Evolutionary conservation across 2,888 invertebrate species (phyloP).

Genomic region (Cantharis lateralis): DNA sequence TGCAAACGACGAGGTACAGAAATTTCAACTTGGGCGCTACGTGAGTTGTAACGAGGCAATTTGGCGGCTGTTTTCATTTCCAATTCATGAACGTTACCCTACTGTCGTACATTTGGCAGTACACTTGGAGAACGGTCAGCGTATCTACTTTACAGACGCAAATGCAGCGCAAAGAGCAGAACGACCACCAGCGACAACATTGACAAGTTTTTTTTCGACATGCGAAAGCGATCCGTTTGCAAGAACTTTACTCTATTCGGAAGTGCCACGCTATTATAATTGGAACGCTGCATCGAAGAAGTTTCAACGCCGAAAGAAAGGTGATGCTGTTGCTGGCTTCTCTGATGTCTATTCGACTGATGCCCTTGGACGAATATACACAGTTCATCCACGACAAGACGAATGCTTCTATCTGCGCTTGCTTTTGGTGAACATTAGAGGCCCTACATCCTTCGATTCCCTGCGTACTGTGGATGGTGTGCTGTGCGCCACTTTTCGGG

Average conservation of each 20-base stretch:
- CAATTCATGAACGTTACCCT: not conserved
- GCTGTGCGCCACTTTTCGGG: too few relatives aligned
- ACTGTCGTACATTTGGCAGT: not conserved
- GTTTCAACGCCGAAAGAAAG: slow-evolving; percentile 28
- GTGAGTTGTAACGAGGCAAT: not conserved
- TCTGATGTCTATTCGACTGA: slow-evolving; percentile 7
- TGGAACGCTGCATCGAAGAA: slow-evolving; percentile 19
- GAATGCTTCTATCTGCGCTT: slow-evolving; percentile 33
- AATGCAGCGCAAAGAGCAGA: not conserved
- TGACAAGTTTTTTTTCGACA: not conserved
- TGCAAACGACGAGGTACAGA: not conserved
- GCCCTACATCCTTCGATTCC: slow-evolving; percentile 42
- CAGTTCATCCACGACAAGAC: slow-evolving; percentile 23
- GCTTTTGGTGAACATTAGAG: slow-evolving; percentile 40
- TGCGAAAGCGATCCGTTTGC: slow-evolving; percentile 13
- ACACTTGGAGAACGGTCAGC: not conserved
- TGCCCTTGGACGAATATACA: slow-evolving; percentile 26
- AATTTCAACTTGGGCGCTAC: not conserved
- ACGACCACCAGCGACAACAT: not conserved
- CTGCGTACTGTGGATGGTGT: too few relatives aligned
- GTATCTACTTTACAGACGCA: not conserved
- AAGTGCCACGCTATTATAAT: slow-evolving; percentile 19
- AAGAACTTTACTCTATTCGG: slow-evolving; percentile 19
- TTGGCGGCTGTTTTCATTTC: not conserved
- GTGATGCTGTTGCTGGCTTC: slow-evolving; percentile 12